phyloP scores from a whole-genome alignment of 2,888 invertebrate species.

The Drosophila buzzatii region DNA sequence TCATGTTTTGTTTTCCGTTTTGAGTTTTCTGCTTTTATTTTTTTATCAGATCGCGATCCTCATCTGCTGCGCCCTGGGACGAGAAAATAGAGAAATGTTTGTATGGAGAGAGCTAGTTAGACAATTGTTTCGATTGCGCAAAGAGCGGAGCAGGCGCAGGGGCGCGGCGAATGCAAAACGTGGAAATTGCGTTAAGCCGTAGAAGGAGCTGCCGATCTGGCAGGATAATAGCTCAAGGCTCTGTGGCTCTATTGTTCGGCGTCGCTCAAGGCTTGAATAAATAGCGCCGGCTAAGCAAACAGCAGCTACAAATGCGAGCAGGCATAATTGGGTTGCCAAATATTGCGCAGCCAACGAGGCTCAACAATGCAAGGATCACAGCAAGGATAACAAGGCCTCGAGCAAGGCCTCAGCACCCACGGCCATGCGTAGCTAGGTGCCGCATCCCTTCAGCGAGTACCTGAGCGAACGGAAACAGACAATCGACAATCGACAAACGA shows the following conservation, averaged over 20 bases:
- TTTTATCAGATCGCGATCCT: slow-evolving; percentile 48
- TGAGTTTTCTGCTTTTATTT: slow-evolving; percentile 12
- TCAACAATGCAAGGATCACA: slow-evolving; percentile 26
- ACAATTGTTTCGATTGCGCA: slow-evolving; percentile 77
- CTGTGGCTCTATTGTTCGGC: slow-evolving; percentile 69
- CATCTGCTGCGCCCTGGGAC: slow-evolving; percentile 45
- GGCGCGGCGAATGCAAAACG: slow-evolving; percentile 53
- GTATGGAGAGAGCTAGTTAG: not conserved
- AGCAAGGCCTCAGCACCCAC: slow-evolving; percentile 53
- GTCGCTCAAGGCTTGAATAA: slow-evolving; percentile 66
- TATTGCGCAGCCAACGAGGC: slow-evolving; percentile 64
- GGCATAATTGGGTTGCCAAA: slow-evolving; percentile 74
- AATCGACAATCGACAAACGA: slow-evolving; percentile 67
- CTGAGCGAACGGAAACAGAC: slow-evolving; percentile 64
- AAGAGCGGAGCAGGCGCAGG: slow-evolving; percentile 28
- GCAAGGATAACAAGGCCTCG: slow-evolving; percentile 8
- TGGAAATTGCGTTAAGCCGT: slow-evolving; percentile 45
- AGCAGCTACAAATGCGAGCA: not conserved
- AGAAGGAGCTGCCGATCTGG: slow-evolving; percentile 28
- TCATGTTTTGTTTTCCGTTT: slow-evolving; percentile 27
- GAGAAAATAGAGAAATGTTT: too few relatives aligned
- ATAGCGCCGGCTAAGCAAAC: slow-evolving; percentile 75
- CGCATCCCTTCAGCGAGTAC: slow-evolving; percentile 38
- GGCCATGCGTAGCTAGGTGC: slow-evolving; percentile 26
- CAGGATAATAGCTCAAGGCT: slow-evolving; percentile 78